Conservation (phyloP, 2,888 invertebrate genomes). For the Notocelia uddmanniana region DNA sequence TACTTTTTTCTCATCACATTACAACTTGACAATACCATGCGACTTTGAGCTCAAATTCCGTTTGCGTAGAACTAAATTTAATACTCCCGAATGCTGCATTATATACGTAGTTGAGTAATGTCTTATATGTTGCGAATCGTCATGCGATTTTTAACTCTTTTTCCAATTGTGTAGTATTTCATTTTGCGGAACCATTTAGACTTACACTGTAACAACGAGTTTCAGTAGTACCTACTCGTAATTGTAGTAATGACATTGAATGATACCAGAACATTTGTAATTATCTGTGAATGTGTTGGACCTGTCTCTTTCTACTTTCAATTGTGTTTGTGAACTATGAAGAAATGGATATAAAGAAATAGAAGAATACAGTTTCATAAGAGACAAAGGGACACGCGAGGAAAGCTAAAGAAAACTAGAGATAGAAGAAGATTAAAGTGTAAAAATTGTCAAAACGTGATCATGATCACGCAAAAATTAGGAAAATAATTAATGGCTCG, state of each 20-base stretch:
- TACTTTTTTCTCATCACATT: slow-evolving; percentile 12
- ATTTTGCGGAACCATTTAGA: neutral
- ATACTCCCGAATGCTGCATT: no score
- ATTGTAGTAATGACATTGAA: slow-evolving; percentile 32
- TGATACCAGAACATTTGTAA: slow-evolving; percentile 18
- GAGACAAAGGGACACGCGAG: no score
- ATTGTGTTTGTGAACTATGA: neutral
- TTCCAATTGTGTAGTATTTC: neutral
- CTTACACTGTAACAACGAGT: neutral
- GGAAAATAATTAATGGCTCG: no score
- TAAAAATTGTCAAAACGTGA: no score
- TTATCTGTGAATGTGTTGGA: slow-evolving; percentile 2
- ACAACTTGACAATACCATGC: neutral
- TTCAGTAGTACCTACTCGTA: slow-evolving; percentile 7
- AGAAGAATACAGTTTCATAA: no score
- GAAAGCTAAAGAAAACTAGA: no score
- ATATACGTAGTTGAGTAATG: no score
- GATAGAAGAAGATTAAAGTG: no score
- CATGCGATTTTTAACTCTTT: neutral
- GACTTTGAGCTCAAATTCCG: neutral
- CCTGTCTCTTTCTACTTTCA: slow-evolving; percentile 1
- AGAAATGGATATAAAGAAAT: no score
- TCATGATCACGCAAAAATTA: no score
- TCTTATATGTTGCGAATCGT: neutral
- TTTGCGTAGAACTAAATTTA: no score